phyloP scores from a whole-genome alignment of 2,113 vertebrate species.

The Cyprinus carpio region DNA sequence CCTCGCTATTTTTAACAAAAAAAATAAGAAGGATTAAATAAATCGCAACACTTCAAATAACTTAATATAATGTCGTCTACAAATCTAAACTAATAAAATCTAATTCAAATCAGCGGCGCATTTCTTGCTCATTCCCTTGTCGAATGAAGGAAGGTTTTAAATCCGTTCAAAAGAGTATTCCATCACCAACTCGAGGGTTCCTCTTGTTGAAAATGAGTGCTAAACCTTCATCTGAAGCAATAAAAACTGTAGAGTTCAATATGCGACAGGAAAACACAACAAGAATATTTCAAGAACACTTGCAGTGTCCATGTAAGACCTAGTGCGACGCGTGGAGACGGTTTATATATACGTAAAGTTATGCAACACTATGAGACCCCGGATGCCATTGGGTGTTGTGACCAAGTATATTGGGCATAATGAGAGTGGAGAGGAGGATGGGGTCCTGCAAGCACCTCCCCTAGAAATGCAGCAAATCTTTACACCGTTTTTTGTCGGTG shows the following conservation, averaged over 20 bases:
- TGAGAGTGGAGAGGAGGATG: conserved; percentile 70
- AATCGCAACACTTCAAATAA: background rate
- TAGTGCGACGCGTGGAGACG: conserved; percentile 52
- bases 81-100: background rate
- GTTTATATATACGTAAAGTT: conserved; percentile 64
- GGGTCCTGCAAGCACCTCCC: conserved; percentile 83
- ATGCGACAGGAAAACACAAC: background rate
- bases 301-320: conserved; percentile 22
- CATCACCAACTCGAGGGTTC: background rate
- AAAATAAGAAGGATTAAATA: too few species aligned
- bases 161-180: conserved; percentile 24
- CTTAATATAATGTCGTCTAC: background rate
- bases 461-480: conserved; percentile 93
- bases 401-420: conserved; percentile 71
- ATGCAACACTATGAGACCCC: conserved; percentile 70
- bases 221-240: background rate
- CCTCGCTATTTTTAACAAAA: background rate
- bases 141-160: background rate
- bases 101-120: background rate
- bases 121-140: background rate
- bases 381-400: conserved; percentile 75
- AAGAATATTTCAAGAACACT: conserved; percentile 44
- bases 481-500: conserved; percentile 71
- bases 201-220: background rate
- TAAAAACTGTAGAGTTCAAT: background rate